Base-by-base conservation (phyloP, 2,888 invertebrate species). In the Diaperis boleti region DNA sequence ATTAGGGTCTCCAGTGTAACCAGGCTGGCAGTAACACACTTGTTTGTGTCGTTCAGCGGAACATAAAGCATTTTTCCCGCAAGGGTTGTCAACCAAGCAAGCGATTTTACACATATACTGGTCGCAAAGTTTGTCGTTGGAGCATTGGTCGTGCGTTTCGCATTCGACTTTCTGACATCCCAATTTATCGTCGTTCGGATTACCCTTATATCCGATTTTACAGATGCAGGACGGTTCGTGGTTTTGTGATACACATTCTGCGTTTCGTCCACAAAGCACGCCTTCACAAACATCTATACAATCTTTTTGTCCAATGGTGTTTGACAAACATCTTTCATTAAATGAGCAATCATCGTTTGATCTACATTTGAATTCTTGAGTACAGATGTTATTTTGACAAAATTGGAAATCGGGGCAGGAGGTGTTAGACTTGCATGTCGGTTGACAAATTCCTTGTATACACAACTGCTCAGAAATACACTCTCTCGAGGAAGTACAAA, bases 401-500 rank as follows among this genome's bases (percentile, higher is more conserved):
- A 88, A 92, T 77, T 94, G 94, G 77, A 90, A 91, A 65, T 94
- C 90, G 0, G 95, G 93, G 72, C 95, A 96, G 8, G 92, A 91
- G 1, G 86, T 82, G 76, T 95, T 94, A 6, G 87, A 84, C 73
- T 88, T 87, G 76, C 95, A 95, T 1, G 92, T 92, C 14, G 92
- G 88, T 75, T 93, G 90, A 76, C 95, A 95, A n/a, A 92, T 87
- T 7, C 88, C 89, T 79, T 92, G 90, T 62, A 95, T 89, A 75
- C 95, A 95, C 8, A 94, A 83, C 82, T 95, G 95, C 73, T 94
- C 92, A 10, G 87, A 87, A 55, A 95, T 89, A 76, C 95, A 95
- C 71, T 95, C 95, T 65, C 95, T 86, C 13, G 91, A 87, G 70
- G 89, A 91, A 69, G 88, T 87, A 75, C 95, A 95, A 11, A 92